Base-by-base conservation (phyloP, 2,113 vertebrate genomes). In the Ctenomys sociabilis region DNA sequence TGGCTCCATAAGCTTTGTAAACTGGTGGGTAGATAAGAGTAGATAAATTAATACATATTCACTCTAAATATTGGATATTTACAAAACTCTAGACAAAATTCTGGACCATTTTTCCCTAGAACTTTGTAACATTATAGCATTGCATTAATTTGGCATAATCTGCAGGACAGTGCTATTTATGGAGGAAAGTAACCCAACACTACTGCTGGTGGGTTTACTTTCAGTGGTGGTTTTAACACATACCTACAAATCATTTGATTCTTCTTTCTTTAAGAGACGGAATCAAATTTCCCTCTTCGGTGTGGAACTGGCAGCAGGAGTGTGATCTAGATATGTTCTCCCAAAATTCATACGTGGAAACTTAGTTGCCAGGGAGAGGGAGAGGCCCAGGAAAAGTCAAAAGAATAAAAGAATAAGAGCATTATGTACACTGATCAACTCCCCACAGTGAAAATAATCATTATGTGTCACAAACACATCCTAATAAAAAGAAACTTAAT, bases 141-240 rank as follows among this genome's bases (percentile, higher is more conserved):
- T 59, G 64, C 35, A 93, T 96, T 63, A 37, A 78, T 77, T 89
- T 92, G 59, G 63, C 88, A 85, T 6, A 81, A 35, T 82, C 49
- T 90, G 22, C 78, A 54, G 7, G 52, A 57, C 16, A 66, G 43
- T n/a, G 40, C 63, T 78, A 57, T 66, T 96, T 77, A 45, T 66
- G 26, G 5, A 93, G 40, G 66, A 89, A 95, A 57, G 35, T 30
- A 83, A 13, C 52, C 30, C 45, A 78, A 35, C 3, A 37, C 7
- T 86, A 64, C 49, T 2, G 32, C 35, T 85, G 30, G 73, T 63
- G 24, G 14, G 7, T 19, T 3, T 43, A 16, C 32, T 87, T 68
- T 57, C 72, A 78, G 73, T 78, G 30, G 26, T 91, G 6, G 7
- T 80, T 86, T 88, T 57, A 59, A 93, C 85, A 28, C 52, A 77